These are phyloP conservation scores for Palythoa grandiflora DNA, from an alignment of 92 coral and sea anemone genomes.

Conservation along the genomic window DNA sequence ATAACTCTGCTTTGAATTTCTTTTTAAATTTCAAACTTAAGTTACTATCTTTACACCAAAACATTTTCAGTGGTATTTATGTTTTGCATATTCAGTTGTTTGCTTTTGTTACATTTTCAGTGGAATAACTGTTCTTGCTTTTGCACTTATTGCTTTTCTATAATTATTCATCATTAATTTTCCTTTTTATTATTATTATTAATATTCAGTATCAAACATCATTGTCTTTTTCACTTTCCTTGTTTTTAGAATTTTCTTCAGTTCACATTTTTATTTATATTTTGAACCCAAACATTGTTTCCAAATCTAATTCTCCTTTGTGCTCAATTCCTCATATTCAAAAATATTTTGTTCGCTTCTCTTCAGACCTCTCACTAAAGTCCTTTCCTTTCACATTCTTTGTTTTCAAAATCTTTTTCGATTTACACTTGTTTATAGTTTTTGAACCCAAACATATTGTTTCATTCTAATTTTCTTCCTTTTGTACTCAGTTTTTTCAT, in stretches of 20 bases:
- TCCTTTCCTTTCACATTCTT: neutral
- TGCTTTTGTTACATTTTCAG: neutral
- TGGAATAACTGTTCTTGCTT: neutral
- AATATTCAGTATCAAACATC: no score
- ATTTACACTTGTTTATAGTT: neutral
- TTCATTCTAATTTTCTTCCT: neutral
- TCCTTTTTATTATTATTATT: no score
- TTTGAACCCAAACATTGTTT: neutral
- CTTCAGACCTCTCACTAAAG: no score
- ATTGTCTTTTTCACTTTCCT: neutral
- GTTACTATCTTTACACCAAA: no score
- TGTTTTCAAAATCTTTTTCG: neutral
- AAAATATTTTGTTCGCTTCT: no score
- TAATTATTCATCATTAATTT: no score
- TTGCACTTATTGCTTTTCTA: neutral
- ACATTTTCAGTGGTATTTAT: no score
- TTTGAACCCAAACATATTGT: neutral
- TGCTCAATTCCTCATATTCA: neutral
- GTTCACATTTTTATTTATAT: neutral
- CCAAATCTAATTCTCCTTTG: neutral
- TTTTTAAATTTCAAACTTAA: no score
- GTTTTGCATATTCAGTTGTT: no score
- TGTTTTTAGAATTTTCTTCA: neutral
- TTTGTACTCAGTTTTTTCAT: no score
- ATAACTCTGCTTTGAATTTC: no score